Base-by-base conservation (phyloP, 2,888 invertebrate genomes). In the Brachyopa scutellaris region DNA sequence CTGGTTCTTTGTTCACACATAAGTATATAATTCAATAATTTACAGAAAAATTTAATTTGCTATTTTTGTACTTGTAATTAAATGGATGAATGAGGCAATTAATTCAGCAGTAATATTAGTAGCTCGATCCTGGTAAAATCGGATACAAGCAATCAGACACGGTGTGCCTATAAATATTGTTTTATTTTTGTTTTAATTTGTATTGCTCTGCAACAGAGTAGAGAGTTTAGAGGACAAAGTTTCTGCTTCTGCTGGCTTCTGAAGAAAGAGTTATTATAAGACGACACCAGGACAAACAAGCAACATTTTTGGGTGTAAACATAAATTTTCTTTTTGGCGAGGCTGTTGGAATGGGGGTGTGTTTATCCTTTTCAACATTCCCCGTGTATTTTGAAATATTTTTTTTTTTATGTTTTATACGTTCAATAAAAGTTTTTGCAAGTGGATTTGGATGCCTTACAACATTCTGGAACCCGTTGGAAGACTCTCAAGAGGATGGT, bases 391-490 rank as follows among this genome's bases (percentile, higher is more conserved):
- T 51, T 11, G 13, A 29, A 42, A 11, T 8, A n/a, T 2, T 11
- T 11, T 31, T 17, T 17, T 15, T 26, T 55, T 62, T 49, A 57
- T 77, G 70, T 64, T 77, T 77, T 70, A 70, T 77, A 64, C 62
- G 70, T 77, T 77, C 77, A 77, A 77, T 77, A 70, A 77, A 70
- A 70, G 70, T 77, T 76, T 76, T 51, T 51, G 15, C 59, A 51
- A 67, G 66, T 67, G 42, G 59, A 74, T 67, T 76, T 53, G 69
- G 67, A 57, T 55, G 49, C 62, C 42, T 45, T 21, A n/a, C 45
- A 45, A 1, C 19, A 19, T 53, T 21, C 23, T 23, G 13, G 6
- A 51, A 17, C 21, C n/a, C 17, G 31, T 59, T 59, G 29, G 67
- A 31, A 55, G 23, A 31, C 61, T 21, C 62, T 76, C 61, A 69